Evolutionary conservation across 2,888 invertebrate genomes (phyloP).

Genomic region (Tridacna crocea): DNA sequence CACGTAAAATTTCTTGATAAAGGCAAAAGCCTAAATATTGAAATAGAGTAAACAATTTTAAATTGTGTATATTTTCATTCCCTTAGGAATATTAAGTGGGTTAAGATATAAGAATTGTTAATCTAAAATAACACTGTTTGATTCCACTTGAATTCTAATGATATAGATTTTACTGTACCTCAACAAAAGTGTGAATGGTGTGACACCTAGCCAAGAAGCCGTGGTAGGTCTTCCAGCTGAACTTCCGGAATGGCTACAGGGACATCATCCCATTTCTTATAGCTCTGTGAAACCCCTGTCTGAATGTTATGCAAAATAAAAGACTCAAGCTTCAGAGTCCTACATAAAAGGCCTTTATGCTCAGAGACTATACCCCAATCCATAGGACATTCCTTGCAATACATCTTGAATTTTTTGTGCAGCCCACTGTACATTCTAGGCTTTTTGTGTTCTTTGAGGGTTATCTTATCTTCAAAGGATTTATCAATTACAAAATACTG

Average conservation of each 20-base stretch:
- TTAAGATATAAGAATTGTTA: no score
- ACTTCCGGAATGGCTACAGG: slow-evolving; percentile 37
- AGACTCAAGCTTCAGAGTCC: slow-evolving; percentile 37
- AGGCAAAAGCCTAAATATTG: no score
- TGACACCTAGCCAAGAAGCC: slow-evolving; percentile 21
- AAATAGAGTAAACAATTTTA: no score
- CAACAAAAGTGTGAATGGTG: no score
- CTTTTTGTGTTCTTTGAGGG: slow-evolving; percentile 37
- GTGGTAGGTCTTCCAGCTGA: slow-evolving; percentile 37
- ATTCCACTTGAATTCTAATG: no score
- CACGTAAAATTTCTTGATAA: no score
- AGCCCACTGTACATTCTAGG: slow-evolving; percentile 55
- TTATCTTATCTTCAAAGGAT: slow-evolving; percentile 35
- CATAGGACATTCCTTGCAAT: slow-evolving; percentile 49
- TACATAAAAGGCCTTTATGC: slow-evolving; percentile 32
- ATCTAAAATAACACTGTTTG: no score
- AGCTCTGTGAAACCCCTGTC: not conserved
- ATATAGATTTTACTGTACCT: no score
- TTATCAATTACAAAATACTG: slow-evolving; percentile 51
- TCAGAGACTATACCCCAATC: slow-evolving; percentile 54
- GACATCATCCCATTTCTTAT: slow-evolving; percentile 50
- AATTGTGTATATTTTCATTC: no score
- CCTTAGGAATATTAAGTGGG: no score
- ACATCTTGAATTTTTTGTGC: slow-evolving; percentile 48
- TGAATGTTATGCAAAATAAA: slow-evolving; percentile 38